These are phyloP conservation scores for Plutella xylostella DNA, from an alignment of 2,888 invertebrate genomes.

Conservation along the genomic window DNA sequence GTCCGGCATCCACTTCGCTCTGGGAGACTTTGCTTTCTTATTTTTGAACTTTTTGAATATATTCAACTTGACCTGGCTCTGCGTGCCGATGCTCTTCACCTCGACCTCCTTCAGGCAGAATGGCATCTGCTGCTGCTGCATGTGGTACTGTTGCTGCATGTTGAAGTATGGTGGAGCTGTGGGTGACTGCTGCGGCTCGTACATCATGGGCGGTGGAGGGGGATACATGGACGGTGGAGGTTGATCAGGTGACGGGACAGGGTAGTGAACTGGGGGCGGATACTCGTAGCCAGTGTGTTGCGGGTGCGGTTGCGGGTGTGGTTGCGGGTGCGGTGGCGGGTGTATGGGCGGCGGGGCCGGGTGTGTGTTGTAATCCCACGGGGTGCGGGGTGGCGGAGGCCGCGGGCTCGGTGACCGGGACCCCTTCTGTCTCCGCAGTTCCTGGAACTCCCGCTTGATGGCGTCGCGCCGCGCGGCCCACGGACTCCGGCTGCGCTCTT, in stretches of 20 bases:
- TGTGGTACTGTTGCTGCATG: constrained; percentile 16
- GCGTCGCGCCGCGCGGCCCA: not conserved
- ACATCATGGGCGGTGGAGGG: not conserved
- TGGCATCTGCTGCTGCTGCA: constrained; percentile 34
- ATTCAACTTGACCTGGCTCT: constrained; percentile 47
- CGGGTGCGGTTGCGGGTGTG: not conserved
- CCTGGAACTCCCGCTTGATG: not conserved
- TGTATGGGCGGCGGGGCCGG: no score
- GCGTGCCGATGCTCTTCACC: constrained; percentile 52
- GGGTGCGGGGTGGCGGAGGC: not conserved
- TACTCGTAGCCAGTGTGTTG: not conserved
- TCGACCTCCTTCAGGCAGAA: constrained; percentile 54
- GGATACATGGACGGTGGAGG: no score
- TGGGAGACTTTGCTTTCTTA: no score
- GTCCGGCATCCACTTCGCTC: no score
- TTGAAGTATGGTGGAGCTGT: constrained; percentile 21
- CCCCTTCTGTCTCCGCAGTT: not conserved
- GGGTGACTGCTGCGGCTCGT: constrained; percentile 7
- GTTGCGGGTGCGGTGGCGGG: not conserved
- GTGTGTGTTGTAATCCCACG: no score
- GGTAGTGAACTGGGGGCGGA: no score
- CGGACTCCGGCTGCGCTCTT: not conserved
- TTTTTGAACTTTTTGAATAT: constrained; percentile 42
- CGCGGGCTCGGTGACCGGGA: not conserved
- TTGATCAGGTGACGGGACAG: no score